Percentiles rank a stretch among this genome's conserved stretches.
Evolutionary conservation across 2,888 invertebrate species (phyloP).

Genomic region (Ochropleura leucogaster): DNA sequence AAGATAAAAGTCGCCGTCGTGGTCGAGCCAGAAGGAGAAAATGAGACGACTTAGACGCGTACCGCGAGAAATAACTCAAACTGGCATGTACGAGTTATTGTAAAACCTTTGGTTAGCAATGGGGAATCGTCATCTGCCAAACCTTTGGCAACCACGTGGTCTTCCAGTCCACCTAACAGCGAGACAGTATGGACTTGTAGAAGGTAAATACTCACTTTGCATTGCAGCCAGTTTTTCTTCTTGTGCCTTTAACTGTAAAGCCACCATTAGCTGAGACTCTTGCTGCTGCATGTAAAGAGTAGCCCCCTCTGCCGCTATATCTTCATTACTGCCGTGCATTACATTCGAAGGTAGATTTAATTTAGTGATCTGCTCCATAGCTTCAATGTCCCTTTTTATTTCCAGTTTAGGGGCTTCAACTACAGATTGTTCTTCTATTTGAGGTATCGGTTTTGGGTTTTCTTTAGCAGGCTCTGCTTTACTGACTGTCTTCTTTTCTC

Average conservation of each 20-base stretch:
- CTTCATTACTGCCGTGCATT: slow-evolving; percentile 76
- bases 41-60: not conserved
- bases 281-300: slow-evolving; percentile 91
- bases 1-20: not conserved
- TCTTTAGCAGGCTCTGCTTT: slow-evolving; percentile 63
- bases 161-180: not conserved
- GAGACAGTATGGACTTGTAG: not conserved
- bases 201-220: slow-evolving; percentile 82
- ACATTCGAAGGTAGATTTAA: slow-evolving; percentile 55
- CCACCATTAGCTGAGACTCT: slow-evolving; percentile 91
- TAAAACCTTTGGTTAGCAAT: not conserved
- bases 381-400: slow-evolving; percentile 41
- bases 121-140: not conserved
- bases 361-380: slow-evolving; percentile 42
- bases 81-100: not conserved
- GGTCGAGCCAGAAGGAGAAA: not conserved
- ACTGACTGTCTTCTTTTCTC: slow-evolving; percentile 64
- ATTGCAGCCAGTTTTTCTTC: slow-evolving; percentile 91
- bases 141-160: not conserved
- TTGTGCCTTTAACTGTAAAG: slow-evolving; percentile 91
- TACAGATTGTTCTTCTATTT: slow-evolving; percentile 58
- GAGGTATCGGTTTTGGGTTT: slow-evolving; percentile 48
- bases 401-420: slow-evolving; percentile 51
- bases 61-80: not conserved
- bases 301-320: slow-evolving; percentile 89